A percentile compares a stretch with the other conserved stretches of the same genome.
phyloP scores from a whole-genome alignment of 2,888 invertebrate genomes.

The Pterostichus niger region DNA sequence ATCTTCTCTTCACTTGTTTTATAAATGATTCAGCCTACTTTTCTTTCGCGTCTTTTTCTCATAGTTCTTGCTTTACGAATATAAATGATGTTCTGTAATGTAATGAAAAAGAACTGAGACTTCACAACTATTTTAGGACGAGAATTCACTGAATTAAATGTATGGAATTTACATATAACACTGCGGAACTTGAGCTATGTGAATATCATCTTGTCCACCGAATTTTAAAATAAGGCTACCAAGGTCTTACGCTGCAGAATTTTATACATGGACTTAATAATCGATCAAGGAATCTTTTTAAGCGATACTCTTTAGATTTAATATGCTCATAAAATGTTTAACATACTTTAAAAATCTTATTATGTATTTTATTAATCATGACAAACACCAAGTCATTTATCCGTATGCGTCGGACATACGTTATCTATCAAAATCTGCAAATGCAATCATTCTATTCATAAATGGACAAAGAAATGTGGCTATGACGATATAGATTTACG shows the following conservation, averaged over 20 bases:
- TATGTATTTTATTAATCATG: no score
- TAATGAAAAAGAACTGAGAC: constrained; percentile 50
- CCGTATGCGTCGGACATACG: no score
- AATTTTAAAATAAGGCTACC: constrained; percentile 24
- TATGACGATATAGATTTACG: no score
- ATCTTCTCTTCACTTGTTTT: constrained; percentile 24
- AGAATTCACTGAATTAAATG: constrained; percentile 56
- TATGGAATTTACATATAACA: constrained; percentile 60
- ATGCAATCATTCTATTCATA: no score
- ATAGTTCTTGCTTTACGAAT: constrained; percentile 39
- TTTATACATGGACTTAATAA: constrained; percentile 9
- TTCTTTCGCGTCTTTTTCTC: constrained; percentile 18
- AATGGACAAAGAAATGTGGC: no score
- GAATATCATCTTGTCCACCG: constrained; percentile 27
- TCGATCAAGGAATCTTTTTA: constrained; percentile 2
- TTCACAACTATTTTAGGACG: constrained; percentile 49
- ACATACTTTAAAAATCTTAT: no score
- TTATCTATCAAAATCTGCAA: no score
- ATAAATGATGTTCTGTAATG: constrained; percentile 50
- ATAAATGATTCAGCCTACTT: constrained; percentile 47
- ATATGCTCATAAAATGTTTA: no score
- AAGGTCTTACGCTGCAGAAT: constrained; percentile 19
- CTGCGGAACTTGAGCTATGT: constrained; percentile 50
- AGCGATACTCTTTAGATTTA: neutral
- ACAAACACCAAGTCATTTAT: no score